Conservation (phyloP, 2,113 vertebrate species). For the Reinhardtius hippoglossoides region DNA sequence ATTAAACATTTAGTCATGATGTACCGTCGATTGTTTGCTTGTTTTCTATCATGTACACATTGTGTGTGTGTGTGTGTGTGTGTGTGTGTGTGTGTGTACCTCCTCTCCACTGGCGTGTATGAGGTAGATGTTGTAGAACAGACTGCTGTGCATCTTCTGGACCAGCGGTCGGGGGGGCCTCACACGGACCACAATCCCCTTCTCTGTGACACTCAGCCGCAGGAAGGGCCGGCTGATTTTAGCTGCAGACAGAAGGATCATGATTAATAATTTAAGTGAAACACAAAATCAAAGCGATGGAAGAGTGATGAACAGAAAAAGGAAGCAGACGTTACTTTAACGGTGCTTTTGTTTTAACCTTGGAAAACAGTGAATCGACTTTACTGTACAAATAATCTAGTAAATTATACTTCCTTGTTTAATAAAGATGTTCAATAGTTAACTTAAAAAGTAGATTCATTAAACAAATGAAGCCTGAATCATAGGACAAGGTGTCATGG, state of each 20-base stretch:
- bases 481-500: too few relatives aligned
- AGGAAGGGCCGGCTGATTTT: slow-evolving; percentile 75
- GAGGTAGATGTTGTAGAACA: slow-evolving; percentile 75
- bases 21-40: background rate
- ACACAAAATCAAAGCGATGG: too few relatives aligned
- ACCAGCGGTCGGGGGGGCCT: slow-evolving; percentile 56
- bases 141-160: slow-evolving; percentile 66
- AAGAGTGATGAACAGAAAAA: too few relatives aligned
- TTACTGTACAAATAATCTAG: too few relatives aligned
- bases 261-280: too few relatives aligned
- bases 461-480: too few relatives aligned
- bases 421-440: too few relatives aligned
- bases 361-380: too few relatives aligned
- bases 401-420: too few relatives aligned
- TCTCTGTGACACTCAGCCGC: slow-evolving; percentile 53
- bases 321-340: too few relatives aligned
- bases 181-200: slow-evolving; percentile 72
- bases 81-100: slow-evolving; percentile 51
- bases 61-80: background rate
- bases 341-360: too few relatives aligned
- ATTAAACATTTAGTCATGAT: background rate
- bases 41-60: background rate
- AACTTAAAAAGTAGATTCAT: too few relatives aligned
- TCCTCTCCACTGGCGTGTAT: slow-evolving; percentile 54
- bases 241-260: slow-evolving; percentile 55